A percentile compares a stretch with the other conserved stretches of the same genome.
Evolutionary conservation across 2,888 invertebrate species (phyloP).

Genomic region (Drosophila algonquin): DNA sequence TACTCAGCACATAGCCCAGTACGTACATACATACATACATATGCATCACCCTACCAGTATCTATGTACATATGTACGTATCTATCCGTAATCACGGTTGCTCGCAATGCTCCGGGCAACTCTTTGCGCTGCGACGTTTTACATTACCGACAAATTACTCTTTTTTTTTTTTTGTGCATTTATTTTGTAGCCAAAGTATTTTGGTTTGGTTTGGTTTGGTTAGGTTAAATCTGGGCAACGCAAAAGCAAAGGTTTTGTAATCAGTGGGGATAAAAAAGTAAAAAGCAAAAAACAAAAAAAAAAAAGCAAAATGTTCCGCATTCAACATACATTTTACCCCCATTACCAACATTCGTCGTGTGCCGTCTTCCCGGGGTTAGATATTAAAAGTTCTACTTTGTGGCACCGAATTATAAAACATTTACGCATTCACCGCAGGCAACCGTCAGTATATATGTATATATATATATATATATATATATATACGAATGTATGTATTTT

Average conservation of each 20-base stretch:
- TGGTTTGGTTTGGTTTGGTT: constrained; percentile 17
- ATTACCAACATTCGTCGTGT: constrained; percentile 12
- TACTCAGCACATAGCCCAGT: constrained; percentile 7
- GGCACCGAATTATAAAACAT: constrained; percentile 38
- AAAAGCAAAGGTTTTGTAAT: constrained; percentile 39
- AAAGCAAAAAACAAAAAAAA: background rate
- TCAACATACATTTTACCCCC: background rate
- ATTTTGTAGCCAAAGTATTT: constrained; percentile 13
- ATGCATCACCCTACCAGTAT: background rate
- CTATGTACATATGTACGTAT: background rate
- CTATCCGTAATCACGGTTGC: constrained; percentile 2
- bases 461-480: background rate
- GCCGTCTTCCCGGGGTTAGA: constrained; percentile 32
- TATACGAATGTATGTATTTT: constrained; percentile 1
- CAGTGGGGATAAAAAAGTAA: constrained; percentile 12
- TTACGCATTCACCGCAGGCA: constrained; percentile 40
- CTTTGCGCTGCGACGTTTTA: constrained; percentile 11
- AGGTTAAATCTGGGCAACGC: constrained; percentile 22
- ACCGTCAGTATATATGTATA: background rate
- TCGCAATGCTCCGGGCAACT: constrained; percentile 2
- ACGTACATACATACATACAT: background rate
- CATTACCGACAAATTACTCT: constrained; percentile 21
- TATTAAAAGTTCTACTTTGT: constrained; percentile 57
- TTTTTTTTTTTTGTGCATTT: constrained; percentile 8
- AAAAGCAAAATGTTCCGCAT: background rate